Conservation (phyloP, 2,113 vertebrate genomes). For the Spheniscus mendiculus region DNA sequence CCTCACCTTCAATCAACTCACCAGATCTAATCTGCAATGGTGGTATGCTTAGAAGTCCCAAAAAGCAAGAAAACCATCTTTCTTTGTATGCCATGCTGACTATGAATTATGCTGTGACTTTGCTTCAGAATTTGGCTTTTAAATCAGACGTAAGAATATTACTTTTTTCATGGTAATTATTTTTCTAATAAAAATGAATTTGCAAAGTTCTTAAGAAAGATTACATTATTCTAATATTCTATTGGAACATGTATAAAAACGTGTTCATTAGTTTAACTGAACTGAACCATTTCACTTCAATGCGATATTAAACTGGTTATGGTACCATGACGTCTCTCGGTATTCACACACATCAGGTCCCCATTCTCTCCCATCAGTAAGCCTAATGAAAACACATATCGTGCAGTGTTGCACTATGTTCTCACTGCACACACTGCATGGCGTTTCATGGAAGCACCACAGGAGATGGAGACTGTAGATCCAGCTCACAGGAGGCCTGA, state of each 20-base stretch:
- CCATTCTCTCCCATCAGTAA: not conserved
- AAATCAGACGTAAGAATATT: not conserved
- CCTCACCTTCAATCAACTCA: not conserved
- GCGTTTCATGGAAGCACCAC: not conserved
- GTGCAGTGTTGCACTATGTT: not conserved
- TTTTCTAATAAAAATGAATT: not conserved
- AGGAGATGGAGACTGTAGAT: not conserved
- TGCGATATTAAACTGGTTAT: accelerated
- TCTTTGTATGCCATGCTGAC: not conserved
- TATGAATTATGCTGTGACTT: not conserved
- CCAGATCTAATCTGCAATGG: not conserved
- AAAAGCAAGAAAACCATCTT: not conserved
- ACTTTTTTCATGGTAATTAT: not conserved
- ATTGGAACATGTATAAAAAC: not conserved
- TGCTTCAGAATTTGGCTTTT: not conserved
- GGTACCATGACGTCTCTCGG: not conserved
- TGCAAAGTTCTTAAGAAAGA: not conserved
- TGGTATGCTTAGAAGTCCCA: not conserved
- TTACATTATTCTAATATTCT: not conserved
- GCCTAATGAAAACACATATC: not conserved
- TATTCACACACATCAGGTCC: not conserved
- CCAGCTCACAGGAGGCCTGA: not conserved
- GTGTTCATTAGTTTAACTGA: not conserved
- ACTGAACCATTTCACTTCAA: not conserved
- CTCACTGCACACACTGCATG: not conserved